phyloP scores from a whole-genome alignment of 2,888 invertebrate species.

The Gymnocheta viridis region DNA sequence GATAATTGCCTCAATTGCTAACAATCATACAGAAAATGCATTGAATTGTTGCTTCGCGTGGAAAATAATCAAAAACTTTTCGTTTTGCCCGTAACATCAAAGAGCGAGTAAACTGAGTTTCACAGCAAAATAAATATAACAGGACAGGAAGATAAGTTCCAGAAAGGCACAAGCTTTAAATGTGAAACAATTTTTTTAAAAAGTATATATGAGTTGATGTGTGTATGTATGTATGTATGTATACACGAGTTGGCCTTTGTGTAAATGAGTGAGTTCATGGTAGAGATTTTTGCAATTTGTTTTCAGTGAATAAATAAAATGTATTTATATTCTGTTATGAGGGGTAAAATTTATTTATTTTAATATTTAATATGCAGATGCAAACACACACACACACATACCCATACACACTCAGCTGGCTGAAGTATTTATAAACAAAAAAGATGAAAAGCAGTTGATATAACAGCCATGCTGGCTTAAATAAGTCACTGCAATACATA shows the following conservation, averaged over 20 bases:
- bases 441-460: not conserved
- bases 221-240: not conserved
- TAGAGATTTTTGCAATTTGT: slow-evolving; percentile 7
- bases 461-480: slow-evolving; percentile 1
- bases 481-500: not conserved
- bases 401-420: not conserved
- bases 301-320: slow-evolving; percentile 4
- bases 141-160: not conserved
- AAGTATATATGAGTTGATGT: not conserved
- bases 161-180: not conserved
- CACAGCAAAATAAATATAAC: not conserved
- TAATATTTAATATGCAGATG: slow-evolving; percentile 11
- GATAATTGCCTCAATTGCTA: not conserved
- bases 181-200: not conserved
- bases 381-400: not conserved
- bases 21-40: not conserved
- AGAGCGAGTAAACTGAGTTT: not conserved
- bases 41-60: not conserved
- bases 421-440: not conserved
- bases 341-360: slow-evolving; percentile 13
- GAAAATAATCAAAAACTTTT: slow-evolving; percentile 3
- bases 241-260: not conserved
- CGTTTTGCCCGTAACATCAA: not conserved
- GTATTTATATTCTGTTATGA: not conserved
- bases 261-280: not conserved